phyloP scores from a whole-genome alignment of 1,140 invertebrate species.

The Solen grandis region DNA sequence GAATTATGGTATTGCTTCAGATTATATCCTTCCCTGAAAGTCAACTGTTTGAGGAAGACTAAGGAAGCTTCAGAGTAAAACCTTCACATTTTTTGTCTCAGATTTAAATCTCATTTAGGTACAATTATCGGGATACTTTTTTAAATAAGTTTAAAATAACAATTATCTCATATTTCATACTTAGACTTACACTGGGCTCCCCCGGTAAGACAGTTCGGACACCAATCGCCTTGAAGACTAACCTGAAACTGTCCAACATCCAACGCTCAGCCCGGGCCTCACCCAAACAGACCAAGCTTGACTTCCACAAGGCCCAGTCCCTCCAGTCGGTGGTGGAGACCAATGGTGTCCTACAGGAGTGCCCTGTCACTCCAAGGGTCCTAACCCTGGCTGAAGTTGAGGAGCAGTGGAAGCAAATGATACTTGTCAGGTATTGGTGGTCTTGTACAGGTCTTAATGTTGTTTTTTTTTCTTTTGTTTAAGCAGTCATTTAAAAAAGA shows the following conservation, averaged over 20 bases:
- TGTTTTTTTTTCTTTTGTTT: too few species aligned
- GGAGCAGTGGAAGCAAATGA: constrained; percentile 75
- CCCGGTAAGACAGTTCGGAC: constrained; percentile 57
- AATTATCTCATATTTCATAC: too few species aligned
- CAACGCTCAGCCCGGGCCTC: neutral
- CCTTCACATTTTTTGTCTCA: too few species aligned
- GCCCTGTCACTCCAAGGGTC: constrained; percentile 74
- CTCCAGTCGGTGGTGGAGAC: constrained; percentile 16
- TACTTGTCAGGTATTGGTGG: constrained; percentile 75
- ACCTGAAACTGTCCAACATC: constrained; percentile 41
- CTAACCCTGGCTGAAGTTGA: constrained; percentile 75
- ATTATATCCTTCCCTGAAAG: too few species aligned
- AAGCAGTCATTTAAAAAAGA: too few species aligned
- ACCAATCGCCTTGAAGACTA: constrained; percentile 54
- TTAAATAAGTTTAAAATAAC: too few species aligned
- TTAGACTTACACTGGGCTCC: constrained; percentile 59
- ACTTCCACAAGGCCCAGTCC: constrained; percentile 53
- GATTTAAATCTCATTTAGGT: too few species aligned
- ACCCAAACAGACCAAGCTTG: constrained; percentile 35
- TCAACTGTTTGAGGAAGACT: too few species aligned
- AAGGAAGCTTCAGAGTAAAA: too few species aligned
- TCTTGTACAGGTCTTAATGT: too few species aligned
- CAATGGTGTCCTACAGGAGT: constrained; percentile 67
- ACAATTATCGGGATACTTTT: too few species aligned
- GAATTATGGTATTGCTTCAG: too few species aligned